A percentile compares a stretch with the other conserved stretches of the same genome.
These are phyloP conservation scores for Trachymyrmex septentrionalis DNA, from an alignment of 1,140 invertebrate species.

Conservation along the genomic window DNA sequence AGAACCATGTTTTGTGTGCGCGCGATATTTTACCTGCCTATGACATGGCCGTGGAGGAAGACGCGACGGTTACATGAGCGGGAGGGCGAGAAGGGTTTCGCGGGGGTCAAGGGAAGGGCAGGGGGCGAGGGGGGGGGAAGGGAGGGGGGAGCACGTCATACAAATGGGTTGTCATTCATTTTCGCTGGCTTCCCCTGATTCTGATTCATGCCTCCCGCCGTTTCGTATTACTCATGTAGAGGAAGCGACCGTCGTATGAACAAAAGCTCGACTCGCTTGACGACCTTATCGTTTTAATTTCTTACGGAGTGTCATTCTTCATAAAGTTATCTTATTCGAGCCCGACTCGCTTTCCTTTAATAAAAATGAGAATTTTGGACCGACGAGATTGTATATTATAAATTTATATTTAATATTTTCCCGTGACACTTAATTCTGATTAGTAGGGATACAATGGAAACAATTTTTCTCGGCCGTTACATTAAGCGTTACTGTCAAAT, in stretches of 20 bases:
- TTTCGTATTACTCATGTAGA: constrained; percentile 77
- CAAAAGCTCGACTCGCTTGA: constrained; percentile 73
- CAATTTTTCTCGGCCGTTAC: not conserved
- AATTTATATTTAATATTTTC: constrained; percentile 3
- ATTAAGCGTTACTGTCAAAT: not conserved
- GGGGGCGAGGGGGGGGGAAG: not conserved
- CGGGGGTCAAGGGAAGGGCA: constrained; percentile 11
- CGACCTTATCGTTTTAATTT: constrained; percentile 58
- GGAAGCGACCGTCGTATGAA: constrained; percentile 57
- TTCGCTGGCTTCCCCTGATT: constrained; percentile 78
- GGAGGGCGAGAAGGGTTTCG: constrained; percentile 18
- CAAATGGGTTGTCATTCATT: constrained; percentile 83
- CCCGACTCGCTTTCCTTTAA: constrained; percentile 6
- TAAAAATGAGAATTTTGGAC: not conserved
- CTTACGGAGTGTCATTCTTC: constrained; percentile 53
- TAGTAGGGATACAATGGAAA: not conserved
- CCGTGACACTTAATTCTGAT: not conserved
- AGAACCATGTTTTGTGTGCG: constrained; percentile 72
- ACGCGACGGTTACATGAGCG: constrained; percentile 53
- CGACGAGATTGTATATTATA: not conserved
- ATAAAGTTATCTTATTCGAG: constrained; percentile 44
- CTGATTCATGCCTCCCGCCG: constrained; percentile 79
- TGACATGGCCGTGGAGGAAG: constrained; percentile 61
- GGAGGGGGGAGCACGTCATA: constrained; percentile 67
- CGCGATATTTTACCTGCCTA: constrained; percentile 80